Percentiles rank a stretch among this genome's conserved stretches.
Conservation (phyloP, 2,797 vertebrate genomes). For the Anolis apletophallus region DNA sequence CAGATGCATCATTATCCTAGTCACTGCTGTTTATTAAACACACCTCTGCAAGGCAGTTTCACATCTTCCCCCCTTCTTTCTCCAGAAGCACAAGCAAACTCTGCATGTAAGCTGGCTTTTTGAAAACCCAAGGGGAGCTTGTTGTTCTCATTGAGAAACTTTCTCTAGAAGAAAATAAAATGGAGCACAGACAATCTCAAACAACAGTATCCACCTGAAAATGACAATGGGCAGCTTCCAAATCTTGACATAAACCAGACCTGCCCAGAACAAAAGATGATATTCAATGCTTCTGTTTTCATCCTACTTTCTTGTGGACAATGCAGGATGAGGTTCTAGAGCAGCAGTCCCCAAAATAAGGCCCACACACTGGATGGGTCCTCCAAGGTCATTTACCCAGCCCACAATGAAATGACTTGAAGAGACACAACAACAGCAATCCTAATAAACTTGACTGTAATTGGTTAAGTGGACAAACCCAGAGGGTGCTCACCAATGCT, state of each 20-base stretch:
- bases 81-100: slow-evolving; percentile 14
- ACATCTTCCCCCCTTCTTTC: neutral
- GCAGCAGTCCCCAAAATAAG: too few species aligned
- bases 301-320: slow-evolving; percentile 10
- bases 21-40: slow-evolving; percentile 62
- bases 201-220: slow-evolving; percentile 54
- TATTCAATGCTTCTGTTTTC: slow-evolving; percentile 51
- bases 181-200: slow-evolving; percentile 47
- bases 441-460: too few species aligned
- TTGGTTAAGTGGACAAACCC: too few species aligned
- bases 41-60: slow-evolving; percentile 42
- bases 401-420: too few species aligned
- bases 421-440: too few species aligned
- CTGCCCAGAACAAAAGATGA: slow-evolving; percentile 60
- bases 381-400: too few species aligned
- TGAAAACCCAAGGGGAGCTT: slow-evolving; percentile 30
- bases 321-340: neutral
- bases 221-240: slow-evolving; percentile 57
- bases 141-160: slow-evolving; percentile 43
- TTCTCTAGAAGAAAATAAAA: slow-evolving; percentile 47
- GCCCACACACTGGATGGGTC: too few species aligned
- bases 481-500: too few species aligned
- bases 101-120: slow-evolving; percentile 17
- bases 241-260: slow-evolving; percentile 30
- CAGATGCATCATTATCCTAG: slow-evolving; percentile 66